These are phyloP conservation scores for Ashinkailepas kermadecensis DNA, from an alignment of 2,888 invertebrate species.

Conservation along the genomic window DNA sequence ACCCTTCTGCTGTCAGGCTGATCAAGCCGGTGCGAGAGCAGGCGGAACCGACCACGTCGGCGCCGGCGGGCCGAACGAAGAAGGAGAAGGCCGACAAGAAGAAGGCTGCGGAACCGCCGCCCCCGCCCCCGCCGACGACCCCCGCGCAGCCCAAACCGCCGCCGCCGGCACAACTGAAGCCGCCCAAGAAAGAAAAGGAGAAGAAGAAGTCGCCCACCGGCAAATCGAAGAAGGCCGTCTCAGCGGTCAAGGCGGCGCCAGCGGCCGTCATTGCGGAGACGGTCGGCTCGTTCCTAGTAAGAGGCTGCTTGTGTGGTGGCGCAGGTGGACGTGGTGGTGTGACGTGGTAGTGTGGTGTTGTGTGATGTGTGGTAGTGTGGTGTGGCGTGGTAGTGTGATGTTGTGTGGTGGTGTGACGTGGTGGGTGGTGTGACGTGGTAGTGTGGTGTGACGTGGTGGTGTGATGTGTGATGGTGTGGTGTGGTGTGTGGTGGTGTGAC, in stretches of 20 bases:
- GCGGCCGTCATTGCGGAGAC: conserved; percentile 15
- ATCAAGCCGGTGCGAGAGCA: neutral
- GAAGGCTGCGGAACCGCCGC: neutral
- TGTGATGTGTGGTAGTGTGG: no score
- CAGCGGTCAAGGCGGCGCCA: neutral
- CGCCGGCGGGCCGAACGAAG: neutral
- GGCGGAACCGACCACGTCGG: neutral
- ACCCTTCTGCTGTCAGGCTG: neutral
- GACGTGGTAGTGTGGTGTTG: no score
- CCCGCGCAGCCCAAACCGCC: neutral
- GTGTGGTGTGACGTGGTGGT: no score
- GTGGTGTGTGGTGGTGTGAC: no score
- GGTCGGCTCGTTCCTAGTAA: conserved; percentile 18
- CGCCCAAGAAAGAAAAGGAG: conserved; percentile 28
- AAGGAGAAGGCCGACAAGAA: conserved; percentile 1
- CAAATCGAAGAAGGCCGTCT: neutral
- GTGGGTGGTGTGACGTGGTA: no score
- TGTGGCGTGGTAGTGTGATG: no score
- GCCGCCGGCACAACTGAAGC: neutral
- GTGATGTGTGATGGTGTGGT: no score
- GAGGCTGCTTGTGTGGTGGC: neutral
- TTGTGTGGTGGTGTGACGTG: no score
- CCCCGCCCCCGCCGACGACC: neutral
- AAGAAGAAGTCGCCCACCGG: conserved; percentile 25
- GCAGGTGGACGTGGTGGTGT: no score